Conservation (phyloP, 2,888 invertebrate species). For the Melitaea athalia region DNA sequence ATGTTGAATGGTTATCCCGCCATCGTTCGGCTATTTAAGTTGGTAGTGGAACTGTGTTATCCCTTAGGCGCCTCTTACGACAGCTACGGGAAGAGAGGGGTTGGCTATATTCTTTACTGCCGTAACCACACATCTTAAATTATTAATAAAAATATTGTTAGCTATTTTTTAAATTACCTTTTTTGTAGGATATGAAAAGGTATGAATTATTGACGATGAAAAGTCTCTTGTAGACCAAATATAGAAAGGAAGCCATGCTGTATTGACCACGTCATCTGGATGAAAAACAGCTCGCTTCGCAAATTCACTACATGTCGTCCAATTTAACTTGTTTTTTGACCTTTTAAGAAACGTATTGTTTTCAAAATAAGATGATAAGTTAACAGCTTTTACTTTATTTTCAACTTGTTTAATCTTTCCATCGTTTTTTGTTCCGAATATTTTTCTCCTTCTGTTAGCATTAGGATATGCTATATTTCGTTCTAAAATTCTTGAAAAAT, state of each 20-base stretch:
- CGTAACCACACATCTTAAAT: no score
- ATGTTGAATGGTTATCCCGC: no score
- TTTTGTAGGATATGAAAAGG: slow-evolving; percentile 55
- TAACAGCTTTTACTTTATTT: slow-evolving; percentile 4
- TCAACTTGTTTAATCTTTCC: neutral
- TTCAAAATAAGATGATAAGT: slow-evolving; percentile 33
- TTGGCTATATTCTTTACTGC: no score
- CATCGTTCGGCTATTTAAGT: no score
- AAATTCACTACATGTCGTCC: slow-evolving; percentile 64
- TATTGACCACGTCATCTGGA: slow-evolving; percentile 57
- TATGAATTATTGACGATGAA: slow-evolving; percentile 45
- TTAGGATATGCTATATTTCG: slow-evolving; percentile 41
- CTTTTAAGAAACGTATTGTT: slow-evolving; percentile 39
- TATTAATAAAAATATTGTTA: no score
- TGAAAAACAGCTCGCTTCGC: slow-evolving; percentile 51
- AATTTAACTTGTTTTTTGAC: slow-evolving; percentile 39
- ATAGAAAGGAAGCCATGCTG: slow-evolving; percentile 65
- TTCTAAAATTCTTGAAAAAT: slow-evolving; percentile 44
- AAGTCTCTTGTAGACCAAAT: slow-evolving; percentile 51
- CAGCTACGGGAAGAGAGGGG: no score
- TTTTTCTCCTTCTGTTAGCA: neutral
- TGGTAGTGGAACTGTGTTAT: no score
- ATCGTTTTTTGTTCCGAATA: neutral
- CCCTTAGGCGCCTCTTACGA: no score
- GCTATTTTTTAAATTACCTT: slow-evolving; percentile 47